Base-by-base conservation (phyloP, 2,888 invertebrate genomes). In the Philereme transversata region DNA sequence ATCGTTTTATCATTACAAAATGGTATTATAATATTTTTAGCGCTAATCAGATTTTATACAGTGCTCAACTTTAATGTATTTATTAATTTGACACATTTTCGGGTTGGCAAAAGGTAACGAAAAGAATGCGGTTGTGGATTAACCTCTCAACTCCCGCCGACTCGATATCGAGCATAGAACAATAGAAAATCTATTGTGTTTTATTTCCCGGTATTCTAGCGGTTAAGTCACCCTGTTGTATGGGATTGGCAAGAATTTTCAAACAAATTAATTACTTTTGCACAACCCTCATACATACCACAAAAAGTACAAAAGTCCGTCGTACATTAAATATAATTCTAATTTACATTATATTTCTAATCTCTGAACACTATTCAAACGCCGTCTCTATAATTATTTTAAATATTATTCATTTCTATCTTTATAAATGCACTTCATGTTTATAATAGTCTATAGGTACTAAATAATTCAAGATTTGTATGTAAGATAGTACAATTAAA, bases 341-440 rank as follows among this genome's bases (percentile, higher is more conserved):
- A 81, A 78, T 77, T 50, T 81, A 81, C 77, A 74, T 78, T 58
- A 64, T 64, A 65, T 68, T 64, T 77, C 83, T 86, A 84, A 78
- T 81, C 79, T 83, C 81, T 86, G 87, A 87, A 88, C 84, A 87
- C 86, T 87, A 88, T 84, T 76, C 84, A 82, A 84, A 84, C 83
- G 76, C 84, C 84, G 75, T 79, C 65, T 80, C 79, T 86, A 86
- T 83, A 68, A 70, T 83, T 74, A 67, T 58, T 64, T 69, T 86
- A 86, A 85, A 85, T 87, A 87, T 81, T 86, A 84, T 79, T 82
- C 77, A 80, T 75, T 76, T 83, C 84, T 88, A 87, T 87, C 75
- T 83, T 88, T 90, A 90, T 91, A 91, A 91, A 91, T 91, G 90
- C 90, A 91, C 90, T 91, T 90, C 84, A 86, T 87, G 82, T 86